These are phyloP conservation scores for Syrphus vitripennis DNA, from an alignment of 2,888 invertebrate genomes.

Conservation along the genomic window DNA sequence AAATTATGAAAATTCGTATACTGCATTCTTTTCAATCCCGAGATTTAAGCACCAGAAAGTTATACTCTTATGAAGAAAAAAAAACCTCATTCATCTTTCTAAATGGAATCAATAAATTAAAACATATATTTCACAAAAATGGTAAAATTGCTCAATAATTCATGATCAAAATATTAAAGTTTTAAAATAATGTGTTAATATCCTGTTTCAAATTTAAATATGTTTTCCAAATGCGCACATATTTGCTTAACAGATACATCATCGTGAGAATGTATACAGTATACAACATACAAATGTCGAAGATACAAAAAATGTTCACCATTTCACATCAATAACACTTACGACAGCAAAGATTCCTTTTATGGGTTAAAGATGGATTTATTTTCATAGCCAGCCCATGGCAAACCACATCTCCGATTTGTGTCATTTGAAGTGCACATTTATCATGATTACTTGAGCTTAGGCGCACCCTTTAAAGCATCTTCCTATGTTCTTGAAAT, in stretches of 20 bases:
- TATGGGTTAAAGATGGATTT: constrained; percentile 10
- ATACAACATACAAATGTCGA: neutral
- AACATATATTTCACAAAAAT: neutral
- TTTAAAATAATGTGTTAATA: neutral
- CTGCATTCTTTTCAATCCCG: too few relatives aligned
- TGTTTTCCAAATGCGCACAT: neutral
- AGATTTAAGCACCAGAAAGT: too few relatives aligned
- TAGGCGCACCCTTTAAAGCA: neutral
- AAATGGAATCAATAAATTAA: neutral
- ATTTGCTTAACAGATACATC: neutral
- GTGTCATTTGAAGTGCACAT: constrained; percentile 10
- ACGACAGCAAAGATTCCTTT: neutral
- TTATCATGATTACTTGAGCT: constrained; percentile 12
- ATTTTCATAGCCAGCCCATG: neutral
- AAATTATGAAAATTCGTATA: too few relatives aligned
- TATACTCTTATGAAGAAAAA: too few relatives aligned
- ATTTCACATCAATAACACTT: constrained; percentile 17
- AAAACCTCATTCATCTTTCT: neutral
- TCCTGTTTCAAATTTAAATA: neutral
- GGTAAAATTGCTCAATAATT: neutral
- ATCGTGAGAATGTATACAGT: neutral
- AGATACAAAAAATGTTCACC: constrained; percentile 1
- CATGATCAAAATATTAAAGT: neutral
- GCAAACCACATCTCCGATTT: neutral
- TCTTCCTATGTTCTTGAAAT: neutral